A percentile compares a stretch with the other conserved stretches of the same genome.
These are phyloP conservation scores for Drosophila cognata DNA, from an alignment of 2,888 invertebrate species.

Conservation along the genomic window DNA sequence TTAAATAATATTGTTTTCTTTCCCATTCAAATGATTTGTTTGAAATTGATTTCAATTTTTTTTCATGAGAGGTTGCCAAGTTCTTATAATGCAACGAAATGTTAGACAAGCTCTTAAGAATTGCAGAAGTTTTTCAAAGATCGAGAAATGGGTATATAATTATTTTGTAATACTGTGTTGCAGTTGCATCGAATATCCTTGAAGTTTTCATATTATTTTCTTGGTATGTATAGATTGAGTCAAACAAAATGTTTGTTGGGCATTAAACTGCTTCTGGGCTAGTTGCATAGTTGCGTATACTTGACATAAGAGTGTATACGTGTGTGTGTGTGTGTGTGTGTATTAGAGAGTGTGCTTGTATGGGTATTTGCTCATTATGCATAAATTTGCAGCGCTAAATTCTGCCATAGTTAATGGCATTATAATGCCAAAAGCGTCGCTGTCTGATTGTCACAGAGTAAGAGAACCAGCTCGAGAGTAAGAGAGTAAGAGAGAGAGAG, in stretches of 20 bases:
- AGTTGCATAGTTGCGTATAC: conserved; percentile 33
- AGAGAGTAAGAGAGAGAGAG: conserved; percentile 1
- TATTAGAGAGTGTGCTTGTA: conserved; percentile 12
- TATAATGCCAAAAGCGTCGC: conserved; percentile 72
- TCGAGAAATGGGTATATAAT: neutral
- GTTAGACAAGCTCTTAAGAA: neutral
- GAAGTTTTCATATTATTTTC: neutral
- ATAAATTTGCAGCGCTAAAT: conserved; percentile 77
- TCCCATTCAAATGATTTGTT: neutral
- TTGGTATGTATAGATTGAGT: neutral
- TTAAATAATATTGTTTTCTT: neutral
- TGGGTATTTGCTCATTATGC: conserved; percentile 72
- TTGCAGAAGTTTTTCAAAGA: neutral
- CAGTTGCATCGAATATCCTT: neutral
- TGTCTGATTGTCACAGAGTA: conserved; percentile 28
- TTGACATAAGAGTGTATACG: neutral
- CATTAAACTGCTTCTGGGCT: conserved; percentile 1
- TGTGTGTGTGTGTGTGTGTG: conserved; percentile 3
- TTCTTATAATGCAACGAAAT: neutral
- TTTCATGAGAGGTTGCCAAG: neutral
- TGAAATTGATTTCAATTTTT: neutral
- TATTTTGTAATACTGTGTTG: neutral
- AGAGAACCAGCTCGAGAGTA: conserved; percentile 6
- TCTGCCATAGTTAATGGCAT: conserved; percentile 82
- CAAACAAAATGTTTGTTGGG: conserved; percentile 52